Percentiles rank a stretch among this genome's conserved stretches.
Conservation (phyloP, 2,113 vertebrate species). For the Misgurnus anguillicaudatus region DNA sequence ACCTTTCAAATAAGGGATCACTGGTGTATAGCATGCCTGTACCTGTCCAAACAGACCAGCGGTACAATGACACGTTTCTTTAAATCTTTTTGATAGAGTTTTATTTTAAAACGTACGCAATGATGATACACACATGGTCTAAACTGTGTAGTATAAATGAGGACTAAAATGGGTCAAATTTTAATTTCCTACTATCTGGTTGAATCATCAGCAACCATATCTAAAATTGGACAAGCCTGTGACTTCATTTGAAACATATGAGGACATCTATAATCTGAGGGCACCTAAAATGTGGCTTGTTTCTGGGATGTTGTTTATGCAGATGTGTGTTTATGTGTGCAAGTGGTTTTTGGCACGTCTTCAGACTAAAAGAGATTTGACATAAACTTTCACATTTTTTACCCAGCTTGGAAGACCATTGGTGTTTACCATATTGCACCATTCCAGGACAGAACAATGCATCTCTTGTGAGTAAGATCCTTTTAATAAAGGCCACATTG, state of each 20-base stretch:
- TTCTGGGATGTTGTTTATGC: not conserved
- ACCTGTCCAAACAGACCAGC: constrained; percentile 27
- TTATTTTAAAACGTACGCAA: not conserved
- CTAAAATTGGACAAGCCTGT: not conserved
- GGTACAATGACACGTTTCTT: not conserved
- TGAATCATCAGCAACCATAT: not conserved
- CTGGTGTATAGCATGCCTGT: constrained; percentile 14
- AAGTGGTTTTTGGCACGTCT: constrained; percentile 11
- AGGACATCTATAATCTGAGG: not conserved
- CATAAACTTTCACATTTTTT: constrained; percentile 27
- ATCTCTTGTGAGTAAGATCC: constrained; percentile 50
- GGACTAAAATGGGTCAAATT: too few relatives aligned
- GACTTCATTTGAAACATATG: too few relatives aligned
- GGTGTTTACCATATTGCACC: constrained; percentile 43
- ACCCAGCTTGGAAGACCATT: constrained; percentile 34
- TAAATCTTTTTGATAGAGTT: not conserved
- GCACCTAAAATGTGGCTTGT: not conserved
- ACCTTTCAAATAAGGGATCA: constrained; percentile 7
- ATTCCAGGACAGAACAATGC: constrained; percentile 49
- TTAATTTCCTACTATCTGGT: not conserved
- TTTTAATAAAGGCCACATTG: constrained; percentile 52
- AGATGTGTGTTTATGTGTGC: not conserved
- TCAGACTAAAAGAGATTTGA: constrained; percentile 21
- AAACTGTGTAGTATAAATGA: too few relatives aligned
- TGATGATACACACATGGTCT: not conserved